Percentiles rank a stretch among this genome's conserved stretches.
phyloP scores from a whole-genome alignment of 2,797 vertebrate species.

The Cephalopachus bancanus region DNA sequence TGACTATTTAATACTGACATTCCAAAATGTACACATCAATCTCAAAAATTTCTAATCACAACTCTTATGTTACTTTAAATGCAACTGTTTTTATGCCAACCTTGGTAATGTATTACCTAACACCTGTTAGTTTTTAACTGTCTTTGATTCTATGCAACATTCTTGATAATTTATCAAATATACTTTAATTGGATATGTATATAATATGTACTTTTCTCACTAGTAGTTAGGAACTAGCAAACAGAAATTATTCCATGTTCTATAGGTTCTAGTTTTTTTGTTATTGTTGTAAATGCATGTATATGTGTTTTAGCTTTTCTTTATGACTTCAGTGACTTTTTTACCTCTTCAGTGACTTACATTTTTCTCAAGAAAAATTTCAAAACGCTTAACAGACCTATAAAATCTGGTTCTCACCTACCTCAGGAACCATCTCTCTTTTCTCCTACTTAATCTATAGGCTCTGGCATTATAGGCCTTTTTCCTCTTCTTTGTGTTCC shows the following conservation, averaged over 20 bases:
- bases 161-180: slow-evolving; percentile 42
- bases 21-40: slow-evolving; percentile 33
- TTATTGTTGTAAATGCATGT: background rate
- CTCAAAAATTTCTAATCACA: slow-evolving; percentile 45
- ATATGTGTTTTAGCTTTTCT: slow-evolving; percentile 1
- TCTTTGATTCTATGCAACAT: slow-evolving; percentile 48
- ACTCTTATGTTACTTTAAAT: background rate
- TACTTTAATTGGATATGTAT: slow-evolving; percentile 26
- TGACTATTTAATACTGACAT: slow-evolving; percentile 63
- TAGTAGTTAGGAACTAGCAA: slow-evolving; percentile 16
- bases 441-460: background rate
- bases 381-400: background rate
- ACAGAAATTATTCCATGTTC: slow-evolving; percentile 28
- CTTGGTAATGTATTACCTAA: background rate
- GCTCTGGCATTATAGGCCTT: background rate
- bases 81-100: slow-evolving; percentile 9
- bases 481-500: background rate
- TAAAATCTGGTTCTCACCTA: background rate
- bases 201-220: background rate
- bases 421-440: background rate
- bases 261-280: background rate
- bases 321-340: slow-evolving; percentile 5
- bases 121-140: slow-evolving; percentile 38
- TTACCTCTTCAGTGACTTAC: background rate
- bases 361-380: slow-evolving; percentile 21